Evolutionary conservation across 2,113 vertebrate species (phyloP).

Genomic region (Mirza zaza): DNA sequence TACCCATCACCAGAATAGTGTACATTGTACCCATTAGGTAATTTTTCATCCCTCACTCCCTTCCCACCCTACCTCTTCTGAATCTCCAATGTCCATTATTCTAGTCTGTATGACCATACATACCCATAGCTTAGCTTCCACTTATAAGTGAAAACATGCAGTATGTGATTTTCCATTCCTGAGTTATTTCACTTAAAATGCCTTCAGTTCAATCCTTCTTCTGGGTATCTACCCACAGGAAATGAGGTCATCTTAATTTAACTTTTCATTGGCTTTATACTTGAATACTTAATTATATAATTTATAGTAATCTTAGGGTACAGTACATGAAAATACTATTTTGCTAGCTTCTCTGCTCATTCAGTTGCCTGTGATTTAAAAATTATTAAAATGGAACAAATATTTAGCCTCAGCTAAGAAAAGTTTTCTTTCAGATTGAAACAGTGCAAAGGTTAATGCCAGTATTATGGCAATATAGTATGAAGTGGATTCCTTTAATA

Average conservation of each 20-base stretch:
- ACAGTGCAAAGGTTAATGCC: not conserved
- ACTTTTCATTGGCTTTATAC: not conserved
- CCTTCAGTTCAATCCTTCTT: too few relatives aligned
- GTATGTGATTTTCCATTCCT: too few relatives aligned
- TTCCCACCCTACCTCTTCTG: too few relatives aligned
- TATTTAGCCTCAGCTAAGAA: conserved; percentile 26
- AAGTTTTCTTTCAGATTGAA: conserved; percentile 2
- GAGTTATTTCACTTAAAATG: too few relatives aligned
- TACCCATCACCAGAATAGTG: too few relatives aligned
- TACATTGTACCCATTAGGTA: too few relatives aligned
- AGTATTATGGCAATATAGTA: not conserved
- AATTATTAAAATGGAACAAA: conserved; percentile 22
- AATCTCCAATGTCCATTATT: too few relatives aligned
- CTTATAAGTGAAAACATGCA: too few relatives aligned
- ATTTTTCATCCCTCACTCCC: too few relatives aligned
- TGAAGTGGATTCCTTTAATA: not conserved
- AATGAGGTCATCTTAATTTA: conserved; percentile 22
- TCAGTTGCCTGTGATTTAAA: not conserved
- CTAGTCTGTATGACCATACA: too few relatives aligned
- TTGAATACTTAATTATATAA: not conserved
- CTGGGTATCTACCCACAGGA: too few relatives aligned
- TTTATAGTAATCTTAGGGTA: not conserved
- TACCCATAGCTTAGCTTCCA: too few relatives aligned
- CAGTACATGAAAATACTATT: not conserved
- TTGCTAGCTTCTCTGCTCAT: not conserved